Evolutionary conservation across 2,888 invertebrate species (phyloP).

Genomic region (Oligia latruncula): DNA sequence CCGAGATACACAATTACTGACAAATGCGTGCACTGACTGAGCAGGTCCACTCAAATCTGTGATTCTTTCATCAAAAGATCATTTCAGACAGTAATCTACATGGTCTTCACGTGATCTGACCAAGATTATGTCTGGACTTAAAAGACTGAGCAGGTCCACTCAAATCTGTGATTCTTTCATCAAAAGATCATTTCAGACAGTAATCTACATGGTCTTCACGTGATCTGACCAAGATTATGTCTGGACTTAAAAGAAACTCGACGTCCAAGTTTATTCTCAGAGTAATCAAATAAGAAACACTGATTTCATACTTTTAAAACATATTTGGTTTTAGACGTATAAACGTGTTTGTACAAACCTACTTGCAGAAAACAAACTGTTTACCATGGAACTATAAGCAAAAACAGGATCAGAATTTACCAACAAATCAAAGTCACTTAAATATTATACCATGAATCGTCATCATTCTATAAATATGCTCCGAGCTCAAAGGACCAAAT

Average conservation of each 20-base stretch:
- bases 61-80: neutral
- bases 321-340: neutral
- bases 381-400: neutral
- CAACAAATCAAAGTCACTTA: neutral
- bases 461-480: neutral
- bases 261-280: too few species aligned
- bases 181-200: neutral
- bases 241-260: neutral
- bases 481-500: slow-evolving; percentile 20
- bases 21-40: neutral
- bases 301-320: neutral
- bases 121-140: neutral
- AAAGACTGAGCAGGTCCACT: neutral
- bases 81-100: too few species aligned
- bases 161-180: too few species aligned
- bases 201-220: too few species aligned
- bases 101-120: neutral
- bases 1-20: neutral
- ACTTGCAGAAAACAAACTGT: neutral
- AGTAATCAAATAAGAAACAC: neutral
- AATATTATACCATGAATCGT: neutral
- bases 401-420: neutral
- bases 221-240: neutral
- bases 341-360: neutral
- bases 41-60: neutral